Base-by-base conservation (phyloP, 2,113 vertebrate species). In the Microcebus tavaratra region DNA sequence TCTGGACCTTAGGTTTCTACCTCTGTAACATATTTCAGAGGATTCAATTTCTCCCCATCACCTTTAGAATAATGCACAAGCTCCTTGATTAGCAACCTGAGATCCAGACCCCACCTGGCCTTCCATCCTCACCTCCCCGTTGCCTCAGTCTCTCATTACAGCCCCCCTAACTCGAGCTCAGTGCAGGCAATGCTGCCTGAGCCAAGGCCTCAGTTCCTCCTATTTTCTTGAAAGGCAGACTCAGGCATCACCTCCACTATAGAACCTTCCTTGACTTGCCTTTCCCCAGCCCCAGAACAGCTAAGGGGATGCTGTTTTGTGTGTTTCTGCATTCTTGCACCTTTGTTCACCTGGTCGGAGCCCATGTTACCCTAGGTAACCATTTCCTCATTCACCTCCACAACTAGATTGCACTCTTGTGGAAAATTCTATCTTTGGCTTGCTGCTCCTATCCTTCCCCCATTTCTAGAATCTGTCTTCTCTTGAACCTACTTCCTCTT, bases 51-150 rank as follows among this genome's bases (percentile, higher is more conserved):
- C n/a, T 90, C 31, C 15, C 34, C 21, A 1, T 17, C 36, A 23
- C 53, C 70, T 81, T n/a, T 34, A 67, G 68, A n/a, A 12, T 48
- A 88, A 34, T 5, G 23, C 21, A 29, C 8, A 55, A 81, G 17
- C 39, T 82, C 73, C 4, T 20, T 25, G 7, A 45, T 53, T 53
- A 2, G 1, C 42, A 31, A 2, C 3, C 10, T 34, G 20, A 1
- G 3, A 31, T 2, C 45, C 20, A 27, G 6, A 4, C 34, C n/a
- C 18, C n/a, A 17, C 4, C 29, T 2, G 3, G 9, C 6, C 25
- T 81, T 18, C 18, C 11, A 3, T 34, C 4, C 53, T 55, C 4
- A 34, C 5, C n/a, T 34, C 31, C 6, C 8, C 0, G 0, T 85
- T 25, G 8, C 23, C 20, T 59, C 23, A 6, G 68, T 17, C 42